These are phyloP conservation scores for Chelonus formosanus DNA, from an alignment of 2,888 invertebrate species.

Conservation along the genomic window DNA sequence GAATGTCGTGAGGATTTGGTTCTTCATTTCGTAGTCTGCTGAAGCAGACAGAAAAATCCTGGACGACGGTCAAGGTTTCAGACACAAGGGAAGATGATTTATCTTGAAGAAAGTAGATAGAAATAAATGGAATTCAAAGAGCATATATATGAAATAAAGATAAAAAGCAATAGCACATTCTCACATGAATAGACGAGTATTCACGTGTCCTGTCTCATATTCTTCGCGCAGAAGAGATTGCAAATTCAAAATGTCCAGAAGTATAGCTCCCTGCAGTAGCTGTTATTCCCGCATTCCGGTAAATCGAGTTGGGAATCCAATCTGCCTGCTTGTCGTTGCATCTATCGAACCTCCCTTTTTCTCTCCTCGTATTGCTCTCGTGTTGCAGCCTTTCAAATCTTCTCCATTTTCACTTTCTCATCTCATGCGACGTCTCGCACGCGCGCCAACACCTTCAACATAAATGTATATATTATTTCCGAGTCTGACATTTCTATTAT, in stretches of 20 bases:
- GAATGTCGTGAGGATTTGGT: not conserved
- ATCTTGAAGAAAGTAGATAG: constrained; percentile 44
- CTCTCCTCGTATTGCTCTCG: too few species aligned
- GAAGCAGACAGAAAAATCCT: constrained; percentile 23
- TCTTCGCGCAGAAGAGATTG: constrained; percentile 46
- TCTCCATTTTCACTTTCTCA: too few species aligned
- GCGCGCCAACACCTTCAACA: too few species aligned
- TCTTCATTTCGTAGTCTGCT: constrained; percentile 29
- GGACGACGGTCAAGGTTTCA: constrained; percentile 33
- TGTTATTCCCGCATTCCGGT: constrained; percentile 59
- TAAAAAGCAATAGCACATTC: constrained; percentile 12
- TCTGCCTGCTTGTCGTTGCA: constrained; percentile 55
- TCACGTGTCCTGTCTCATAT: constrained; percentile 28
- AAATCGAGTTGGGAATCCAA: constrained; percentile 60
- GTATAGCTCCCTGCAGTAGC: constrained; percentile 41
- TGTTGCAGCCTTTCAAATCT: not conserved
- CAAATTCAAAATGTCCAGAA: constrained; percentile 48
- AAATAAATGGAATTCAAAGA: constrained; percentile 47
- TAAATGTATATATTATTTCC: too few species aligned
- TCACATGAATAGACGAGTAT: constrained; percentile 24
- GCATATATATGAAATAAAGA: constrained; percentile 13
- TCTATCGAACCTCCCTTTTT: constrained; percentile 23
- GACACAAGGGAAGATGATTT: constrained; percentile 41
- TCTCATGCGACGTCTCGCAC: too few species aligned
- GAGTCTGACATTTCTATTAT: too few species aligned